phyloP scores from a whole-genome alignment of 2,113 vertebrate species.

The Bujurquina vittata region DNA sequence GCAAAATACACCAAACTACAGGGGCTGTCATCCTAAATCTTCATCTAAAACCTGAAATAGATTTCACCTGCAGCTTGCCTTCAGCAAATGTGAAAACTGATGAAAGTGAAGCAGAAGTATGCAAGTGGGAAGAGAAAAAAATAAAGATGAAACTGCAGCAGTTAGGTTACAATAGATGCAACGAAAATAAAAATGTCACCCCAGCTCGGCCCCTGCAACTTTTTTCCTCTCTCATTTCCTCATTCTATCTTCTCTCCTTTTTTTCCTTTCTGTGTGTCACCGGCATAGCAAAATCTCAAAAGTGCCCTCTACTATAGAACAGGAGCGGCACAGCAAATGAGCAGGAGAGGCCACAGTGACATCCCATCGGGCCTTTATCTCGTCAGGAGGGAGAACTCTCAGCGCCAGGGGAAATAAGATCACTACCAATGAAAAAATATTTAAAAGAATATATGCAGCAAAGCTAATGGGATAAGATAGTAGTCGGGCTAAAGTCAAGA shows the following conservation, averaged over 20 bases:
- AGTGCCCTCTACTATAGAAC: slow-evolving; percentile 26
- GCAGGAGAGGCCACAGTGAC: slow-evolving; percentile 2
- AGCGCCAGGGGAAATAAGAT: slow-evolving; percentile 47
- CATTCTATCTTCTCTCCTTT: background rate
- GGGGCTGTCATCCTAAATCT: slow-evolving; percentile 10
- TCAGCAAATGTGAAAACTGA: slow-evolving; percentile 42
- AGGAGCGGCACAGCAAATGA: slow-evolving; percentile 24
- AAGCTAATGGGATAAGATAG: slow-evolving; percentile 29
- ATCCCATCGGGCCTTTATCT: slow-evolving; percentile 40
- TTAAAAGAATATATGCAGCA: slow-evolving; percentile 18
- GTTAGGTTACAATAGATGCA: slow-evolving; percentile 16
- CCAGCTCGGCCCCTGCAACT: background rate
- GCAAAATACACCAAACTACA: slow-evolving; percentile 14
- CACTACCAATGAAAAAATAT: slow-evolving; percentile 33
- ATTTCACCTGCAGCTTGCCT: slow-evolving; percentile 48
- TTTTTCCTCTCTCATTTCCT: background rate
- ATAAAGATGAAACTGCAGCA: background rate
- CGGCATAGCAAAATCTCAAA: slow-evolving; percentile 18
- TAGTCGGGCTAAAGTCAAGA: slow-evolving; percentile 20
- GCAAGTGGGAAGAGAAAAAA: background rate
- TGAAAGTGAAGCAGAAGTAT: slow-evolving; percentile 18
- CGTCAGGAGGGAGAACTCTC: slow-evolving; percentile 11
- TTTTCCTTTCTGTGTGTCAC: background rate
- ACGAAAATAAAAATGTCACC: slow-evolving; percentile 24
- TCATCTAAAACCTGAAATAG: slow-evolving; percentile 51